Evolutionary conservation across 2,797 vertebrate species (phyloP), one percentile per base, ranked within the genome.

Genomic region (Ambastaia sidthimunki): DNA sequence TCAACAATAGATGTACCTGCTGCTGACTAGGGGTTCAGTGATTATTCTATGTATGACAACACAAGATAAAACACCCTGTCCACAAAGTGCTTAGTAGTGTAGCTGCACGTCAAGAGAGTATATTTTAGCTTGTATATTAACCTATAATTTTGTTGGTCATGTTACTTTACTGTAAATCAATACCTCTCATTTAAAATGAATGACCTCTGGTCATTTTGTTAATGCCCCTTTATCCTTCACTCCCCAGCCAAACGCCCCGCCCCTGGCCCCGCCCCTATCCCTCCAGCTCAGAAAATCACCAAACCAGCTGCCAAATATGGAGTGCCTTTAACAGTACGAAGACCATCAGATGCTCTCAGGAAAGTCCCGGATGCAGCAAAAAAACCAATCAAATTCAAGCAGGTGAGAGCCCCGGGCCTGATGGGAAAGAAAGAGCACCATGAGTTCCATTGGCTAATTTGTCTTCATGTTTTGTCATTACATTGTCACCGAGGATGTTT

Each of bases 221-320:
- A 2, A 31, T 31, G 31, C 18, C 44, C 13, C 31, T 50, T 63
- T 41, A 15, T 13, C 50, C 10, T 66, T 44, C 9, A 12, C 52
- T 55, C 65, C 50, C 16, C 71, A 98, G 97, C 91, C 83, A 97
- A 96, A 91, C 95, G 94, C 88, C 92, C 94, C 78, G 87, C 93
- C 86, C 93, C 94, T 83, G 95, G 92, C 65, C 93, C 91, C 18
- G 89, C 88, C 82, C 89, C 92, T 66, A 86, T 90, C 78, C 73
- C 88, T 76, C 90, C 95, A 87, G 90, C 95, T 83, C 96, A 95
- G 90, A 98, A 97, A 93, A 97, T 99, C 85, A 98, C 97, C 82
- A 98, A 96, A 92, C 97, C 98, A 93, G 96, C 97, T 86, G 93
- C 94, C 90, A 99, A 99, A 92, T 98, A 99, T 0, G 96, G 97